These are phyloP conservation scores for Lasioglossum leucozonium DNA, from an alignment of 2,888 invertebrate species.

Conservation along the genomic window DNA sequence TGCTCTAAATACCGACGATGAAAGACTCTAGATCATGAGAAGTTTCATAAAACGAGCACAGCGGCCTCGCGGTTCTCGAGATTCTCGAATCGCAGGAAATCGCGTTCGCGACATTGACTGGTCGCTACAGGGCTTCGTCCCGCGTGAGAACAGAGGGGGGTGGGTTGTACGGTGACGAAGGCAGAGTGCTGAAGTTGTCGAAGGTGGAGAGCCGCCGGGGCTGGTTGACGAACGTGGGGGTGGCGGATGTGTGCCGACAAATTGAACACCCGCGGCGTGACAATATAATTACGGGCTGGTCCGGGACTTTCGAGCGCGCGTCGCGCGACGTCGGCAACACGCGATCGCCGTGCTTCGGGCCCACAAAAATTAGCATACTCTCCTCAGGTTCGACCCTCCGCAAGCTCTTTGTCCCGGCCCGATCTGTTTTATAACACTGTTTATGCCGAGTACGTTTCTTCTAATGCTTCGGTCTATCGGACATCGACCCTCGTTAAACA, in stretches of 20 bases:
- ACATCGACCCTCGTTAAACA: no score
- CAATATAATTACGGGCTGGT: constrained; percentile 71
- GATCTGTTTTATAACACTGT: no score
- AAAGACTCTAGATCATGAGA: no score
- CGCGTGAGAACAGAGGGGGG: constrained; percentile 46
- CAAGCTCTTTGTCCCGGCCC: constrained; percentile 13
- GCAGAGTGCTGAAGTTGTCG: constrained; percentile 33
- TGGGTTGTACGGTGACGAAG: constrained; percentile 43
- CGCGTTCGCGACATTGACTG: background rate
- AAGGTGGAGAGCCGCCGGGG: constrained; percentile 18
- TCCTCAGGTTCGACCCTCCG: constrained; percentile 1
- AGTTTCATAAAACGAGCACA: no score
- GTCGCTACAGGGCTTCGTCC: background rate
- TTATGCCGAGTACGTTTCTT: no score
- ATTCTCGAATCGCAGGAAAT: background rate
- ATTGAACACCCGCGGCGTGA: constrained; percentile 74
- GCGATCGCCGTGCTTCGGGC: constrained; percentile 48
- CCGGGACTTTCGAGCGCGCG: constrained; percentile 32
- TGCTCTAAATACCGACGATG: no score
- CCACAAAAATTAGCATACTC: constrained; percentile 46
- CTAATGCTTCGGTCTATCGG: no score
- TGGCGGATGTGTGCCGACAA: constrained; percentile 68
- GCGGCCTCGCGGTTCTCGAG: no score
- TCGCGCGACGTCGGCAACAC: constrained; percentile 49
- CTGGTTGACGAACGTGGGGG: constrained; percentile 58